Evolutionary conservation across 2,888 invertebrate genomes (phyloP).

Genomic region (Melinaea marsaeus): DNA sequence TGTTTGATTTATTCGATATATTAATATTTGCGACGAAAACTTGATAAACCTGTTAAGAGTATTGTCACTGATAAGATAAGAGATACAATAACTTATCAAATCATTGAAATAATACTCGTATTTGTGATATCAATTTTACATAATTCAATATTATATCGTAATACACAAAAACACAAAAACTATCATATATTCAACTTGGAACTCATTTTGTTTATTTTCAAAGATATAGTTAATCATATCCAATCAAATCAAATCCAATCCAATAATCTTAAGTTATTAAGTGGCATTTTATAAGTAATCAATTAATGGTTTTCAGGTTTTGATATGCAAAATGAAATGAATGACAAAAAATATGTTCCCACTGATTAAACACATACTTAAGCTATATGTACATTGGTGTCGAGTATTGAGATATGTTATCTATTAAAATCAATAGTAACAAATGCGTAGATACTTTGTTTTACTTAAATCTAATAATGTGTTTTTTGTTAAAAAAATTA

Average conservation of each 20-base stretch:
- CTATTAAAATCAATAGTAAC: conserved; percentile 12
- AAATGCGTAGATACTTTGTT: background rate
- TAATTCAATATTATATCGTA: conserved; percentile 5
- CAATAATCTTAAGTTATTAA: no score
- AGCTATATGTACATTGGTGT: background rate
- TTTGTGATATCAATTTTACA: conserved; percentile 12
- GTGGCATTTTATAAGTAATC: no score
- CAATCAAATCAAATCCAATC: no score
- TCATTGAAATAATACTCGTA: conserved; percentile 13
- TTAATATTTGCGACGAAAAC: conserved; percentile 5
- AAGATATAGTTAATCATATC: no score
- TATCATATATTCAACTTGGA: background rate
- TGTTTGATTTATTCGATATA: background rate
- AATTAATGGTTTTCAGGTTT: no score
- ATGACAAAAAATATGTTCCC: background rate
- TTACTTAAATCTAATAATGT: no score
- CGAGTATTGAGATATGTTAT: conserved; percentile 9
- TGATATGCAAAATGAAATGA: no score
- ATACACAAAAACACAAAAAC: background rate
- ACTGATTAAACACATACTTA: conserved; percentile 1
- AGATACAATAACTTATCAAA: conserved; percentile 18
- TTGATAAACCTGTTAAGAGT: conserved; percentile 1
- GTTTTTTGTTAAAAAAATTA: no score
- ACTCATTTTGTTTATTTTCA: no score
- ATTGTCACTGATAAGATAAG: conserved; percentile 12